Evolutionary conservation across 2,113 vertebrate species (phyloP).

Genomic region (Myiagra hebetior): DNA sequence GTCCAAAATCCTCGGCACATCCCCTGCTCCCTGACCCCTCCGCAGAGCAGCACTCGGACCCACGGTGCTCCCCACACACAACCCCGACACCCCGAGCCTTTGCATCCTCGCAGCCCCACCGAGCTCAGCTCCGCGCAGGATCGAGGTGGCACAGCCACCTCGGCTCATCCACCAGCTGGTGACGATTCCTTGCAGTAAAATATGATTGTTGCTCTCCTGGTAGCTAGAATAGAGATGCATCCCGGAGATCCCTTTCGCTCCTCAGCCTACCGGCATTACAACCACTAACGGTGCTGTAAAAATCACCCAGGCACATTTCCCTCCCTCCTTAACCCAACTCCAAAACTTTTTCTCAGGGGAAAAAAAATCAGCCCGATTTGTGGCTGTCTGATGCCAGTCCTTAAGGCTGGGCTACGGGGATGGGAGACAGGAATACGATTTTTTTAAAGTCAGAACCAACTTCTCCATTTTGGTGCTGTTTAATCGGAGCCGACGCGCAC

Average conservation of each 20-base stretch:
- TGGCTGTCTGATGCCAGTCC: neutral
- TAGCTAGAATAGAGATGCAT: neutral
- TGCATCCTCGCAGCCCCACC: neutral
- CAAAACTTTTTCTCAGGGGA: slow-evolving; percentile 20
- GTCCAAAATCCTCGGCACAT: slow-evolving; percentile 9
- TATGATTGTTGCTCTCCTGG: neutral
- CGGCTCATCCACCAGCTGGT: neutral
- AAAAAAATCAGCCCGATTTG: neutral
- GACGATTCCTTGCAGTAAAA: slow-evolving; percentile 1
- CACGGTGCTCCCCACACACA: neutral
- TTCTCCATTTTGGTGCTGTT: slow-evolving; percentile 48
- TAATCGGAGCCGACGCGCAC: neutral
- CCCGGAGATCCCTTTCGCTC: neutral
- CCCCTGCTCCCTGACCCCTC: neutral
- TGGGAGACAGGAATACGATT: neutral
- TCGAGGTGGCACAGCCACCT: neutral
- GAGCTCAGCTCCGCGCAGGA: neutral
- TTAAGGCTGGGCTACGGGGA: neutral
- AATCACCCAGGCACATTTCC: neutral
- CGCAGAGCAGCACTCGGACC: neutral
- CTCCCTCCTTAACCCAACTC: neutral
- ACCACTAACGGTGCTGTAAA: neutral
- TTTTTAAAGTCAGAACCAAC: neutral
- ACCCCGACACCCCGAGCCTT: neutral
- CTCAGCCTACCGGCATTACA: neutral